Evolutionary conservation across 2,113 vertebrate genomes (phyloP).

Genomic region (Dasyornis broadbenti): DNA sequence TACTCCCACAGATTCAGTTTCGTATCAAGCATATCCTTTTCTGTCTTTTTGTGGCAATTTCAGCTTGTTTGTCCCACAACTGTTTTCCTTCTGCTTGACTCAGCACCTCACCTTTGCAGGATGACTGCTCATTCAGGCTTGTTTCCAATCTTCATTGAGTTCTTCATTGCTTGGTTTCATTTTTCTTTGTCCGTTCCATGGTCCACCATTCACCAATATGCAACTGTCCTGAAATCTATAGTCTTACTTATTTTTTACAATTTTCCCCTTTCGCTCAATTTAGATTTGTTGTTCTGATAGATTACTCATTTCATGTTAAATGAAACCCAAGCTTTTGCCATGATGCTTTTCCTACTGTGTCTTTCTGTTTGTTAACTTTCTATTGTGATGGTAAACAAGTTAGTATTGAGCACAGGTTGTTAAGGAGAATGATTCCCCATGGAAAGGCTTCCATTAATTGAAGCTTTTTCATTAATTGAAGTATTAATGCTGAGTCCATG

Average conservation of each 20-base stretch:
- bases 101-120: not conserved
- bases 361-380: not conserved
- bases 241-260: not conserved
- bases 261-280: not conserved
- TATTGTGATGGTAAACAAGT: not conserved
- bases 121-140: not conserved
- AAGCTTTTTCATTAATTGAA: not conserved
- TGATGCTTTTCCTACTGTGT: not conserved
- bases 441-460: not conserved
- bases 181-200: not conserved
- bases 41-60: not conserved
- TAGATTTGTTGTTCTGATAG: not conserved
- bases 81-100: not conserved
- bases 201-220: not conserved
- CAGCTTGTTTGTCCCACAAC: not conserved
- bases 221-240: not conserved
- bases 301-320: not conserved
- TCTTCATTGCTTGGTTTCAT: not conserved
- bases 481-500: not conserved
- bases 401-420: not conserved
- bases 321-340: not conserved
- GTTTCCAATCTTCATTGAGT: not conserved
- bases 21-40: not conserved
- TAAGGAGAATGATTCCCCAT: not conserved
- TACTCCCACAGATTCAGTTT: not conserved